Conservation (phyloP, 1,140 invertebrate species). For the Drosophila elegans region DNA sequence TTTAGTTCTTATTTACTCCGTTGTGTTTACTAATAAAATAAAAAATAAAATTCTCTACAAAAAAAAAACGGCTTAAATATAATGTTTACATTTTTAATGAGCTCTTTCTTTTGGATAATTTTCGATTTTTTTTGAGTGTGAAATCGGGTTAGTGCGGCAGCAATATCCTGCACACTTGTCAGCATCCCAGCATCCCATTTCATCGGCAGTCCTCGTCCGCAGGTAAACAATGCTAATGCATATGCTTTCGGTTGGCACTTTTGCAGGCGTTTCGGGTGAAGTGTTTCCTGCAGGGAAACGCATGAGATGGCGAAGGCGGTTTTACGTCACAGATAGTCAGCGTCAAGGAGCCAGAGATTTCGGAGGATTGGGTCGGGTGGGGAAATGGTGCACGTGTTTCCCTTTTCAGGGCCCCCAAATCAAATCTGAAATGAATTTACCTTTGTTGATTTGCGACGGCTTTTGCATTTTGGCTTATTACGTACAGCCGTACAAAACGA, state of each 20-base stretch:
- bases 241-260: conserved; percentile 37
- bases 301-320: conserved; percentile 40
- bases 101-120: no score
- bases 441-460: conserved; percentile 76
- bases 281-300: conserved; percentile 7
- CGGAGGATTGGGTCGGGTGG: neutral
- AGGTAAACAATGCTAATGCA: conserved; percentile 80
- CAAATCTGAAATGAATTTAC: conserved; percentile 81
- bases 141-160: conserved; percentile 10
- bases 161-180: conserved; percentile 75
- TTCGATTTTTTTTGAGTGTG: neutral
- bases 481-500: conserved; percentile 10
- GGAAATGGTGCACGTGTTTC: conserved; percentile 74
- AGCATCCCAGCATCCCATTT: conserved; percentile 34
- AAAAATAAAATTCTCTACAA: no score
- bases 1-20: no score
- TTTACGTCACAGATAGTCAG: conserved; percentile 63
- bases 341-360: conserved; percentile 20
- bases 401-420: conserved; percentile 52
- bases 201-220: conserved; percentile 16
- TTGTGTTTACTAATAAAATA: no score
- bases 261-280: neutral
- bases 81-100: no score
- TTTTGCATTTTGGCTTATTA: conserved; percentile 73
- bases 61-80: no score